Evolutionary conservation across 2,113 vertebrate genomes (phyloP).

Genomic region (Pholis gunnellus): DNA sequence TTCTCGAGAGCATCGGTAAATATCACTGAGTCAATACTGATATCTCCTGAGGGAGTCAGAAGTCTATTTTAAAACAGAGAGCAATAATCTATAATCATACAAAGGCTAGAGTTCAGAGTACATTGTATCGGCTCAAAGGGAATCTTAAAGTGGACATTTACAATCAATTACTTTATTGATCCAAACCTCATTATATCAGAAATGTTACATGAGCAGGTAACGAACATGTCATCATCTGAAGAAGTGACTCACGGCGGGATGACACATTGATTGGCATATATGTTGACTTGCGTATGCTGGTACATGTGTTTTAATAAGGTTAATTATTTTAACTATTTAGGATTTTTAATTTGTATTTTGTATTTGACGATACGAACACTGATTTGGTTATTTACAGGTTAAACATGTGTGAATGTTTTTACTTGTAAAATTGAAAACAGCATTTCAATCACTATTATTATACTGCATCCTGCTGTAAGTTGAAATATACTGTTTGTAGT

Average conservation of each 20-base stretch:
- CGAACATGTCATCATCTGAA: background rate
- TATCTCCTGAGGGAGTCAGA: background rate
- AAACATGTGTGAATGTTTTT: background rate
- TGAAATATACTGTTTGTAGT: background rate
- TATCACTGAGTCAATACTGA: constrained; percentile 25
- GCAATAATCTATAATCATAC: constrained; percentile 23
- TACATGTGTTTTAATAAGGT: too few relatives aligned
- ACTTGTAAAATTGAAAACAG: background rate
- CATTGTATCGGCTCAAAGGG: background rate
- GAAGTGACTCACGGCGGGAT: background rate
- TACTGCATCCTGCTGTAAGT: background rate
- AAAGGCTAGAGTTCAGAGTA: constrained; percentile 22
- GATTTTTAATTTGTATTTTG: too few relatives aligned
- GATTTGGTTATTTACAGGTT: background rate
- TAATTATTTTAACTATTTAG: background rate
- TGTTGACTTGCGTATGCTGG: background rate
- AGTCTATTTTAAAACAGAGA: constrained; percentile 33
- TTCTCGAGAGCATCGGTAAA: constrained; percentile 6
- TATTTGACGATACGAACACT: background rate
- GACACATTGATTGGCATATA: background rate
- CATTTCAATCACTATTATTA: background rate
- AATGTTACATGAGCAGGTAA: background rate
- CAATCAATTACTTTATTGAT: background rate
- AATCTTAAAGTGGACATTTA: constrained; percentile 12
- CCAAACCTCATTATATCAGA: background rate